Percentiles rank a stretch among this genome's conserved stretches.
phyloP scores from a whole-genome alignment of 2,113 vertebrate species.

The Choloepus hoffmanni region DNA sequence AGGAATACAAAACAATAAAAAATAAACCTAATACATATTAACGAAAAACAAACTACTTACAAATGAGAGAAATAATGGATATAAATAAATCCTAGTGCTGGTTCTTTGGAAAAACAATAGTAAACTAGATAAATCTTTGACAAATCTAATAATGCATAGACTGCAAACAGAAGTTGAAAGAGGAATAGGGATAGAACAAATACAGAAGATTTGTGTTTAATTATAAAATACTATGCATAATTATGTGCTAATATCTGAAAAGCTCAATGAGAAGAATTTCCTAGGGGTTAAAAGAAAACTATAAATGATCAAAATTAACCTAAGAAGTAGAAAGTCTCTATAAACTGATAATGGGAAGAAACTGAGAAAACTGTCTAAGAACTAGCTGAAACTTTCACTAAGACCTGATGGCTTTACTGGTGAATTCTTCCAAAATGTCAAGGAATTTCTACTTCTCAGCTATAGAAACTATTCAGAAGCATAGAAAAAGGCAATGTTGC shows the following conservation, averaged over 20 bases:
- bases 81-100: conserved; percentile 20
- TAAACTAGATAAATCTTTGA: conserved; percentile 1
- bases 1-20: conserved; percentile 25
- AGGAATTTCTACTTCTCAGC: not conserved
- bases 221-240: not conserved
- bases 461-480: not conserved
- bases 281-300: not conserved
- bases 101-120: conserved; percentile 10
- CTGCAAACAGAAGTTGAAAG: not conserved
- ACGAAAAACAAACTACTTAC: not conserved
- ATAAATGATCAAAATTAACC: conserved; percentile 12
- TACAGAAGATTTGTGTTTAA: not conserved
- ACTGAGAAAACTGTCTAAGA: not conserved
- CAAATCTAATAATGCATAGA: not conserved
- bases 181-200: not conserved
- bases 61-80: conserved; percentile 22
- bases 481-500: not conserved
- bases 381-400: not conserved
- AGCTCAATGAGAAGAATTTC: not conserved
- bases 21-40: not conserved
- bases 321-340: not conserved
- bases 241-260: not conserved
- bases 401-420: not conserved
- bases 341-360: not conserved
- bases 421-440: not conserved